Base-by-base conservation (phyloP, 2,113 vertebrate species). In the Chauna torquata region DNA sequence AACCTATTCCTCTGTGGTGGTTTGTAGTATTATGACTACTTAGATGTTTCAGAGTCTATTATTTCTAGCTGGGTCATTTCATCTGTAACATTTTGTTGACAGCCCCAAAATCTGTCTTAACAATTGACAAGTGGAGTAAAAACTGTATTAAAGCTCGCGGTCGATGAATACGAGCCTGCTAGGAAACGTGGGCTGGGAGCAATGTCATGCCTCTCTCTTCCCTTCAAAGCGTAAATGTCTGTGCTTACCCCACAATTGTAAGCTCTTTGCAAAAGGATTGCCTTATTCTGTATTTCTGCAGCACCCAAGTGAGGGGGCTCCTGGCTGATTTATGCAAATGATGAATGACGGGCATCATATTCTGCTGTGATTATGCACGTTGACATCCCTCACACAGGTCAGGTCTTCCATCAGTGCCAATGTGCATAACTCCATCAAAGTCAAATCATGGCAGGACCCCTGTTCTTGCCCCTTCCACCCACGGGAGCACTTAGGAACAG, bases 91-190 rank as follows among this genome's bases (percentile, higher is more conserved):
- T 96, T 91, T 92, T 86, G 76, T 85, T 95, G 92, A 92, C 89
- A 94, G 91, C 22, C 84, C 78, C 94, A 71, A 82, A 84, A 92
- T 96, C 82, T 95, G 23, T 93, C 85, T 93, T 87, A 91, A 62
- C 78, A 89, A 88, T 92, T 94, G 93, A 92, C 91, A 95, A 92
- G 50, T 45, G 62, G 66, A 96, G 58, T 94, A 83, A 96, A 94
- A 95, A 94, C 83, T 85, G 77, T 84, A 74, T 91, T 94, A 95
- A 94, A 57, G 61, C 65, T 86, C 0, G 1, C 0, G 1, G 58
- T 70, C 6, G 5, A 94, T 91, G 77, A 96, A 65, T 89, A 85
- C 30, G 79, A 66, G 77, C 49, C 88, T 82, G 94, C 66, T 84
- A 84, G 77, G 86, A 87, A 92, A 80, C 19, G 69, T 85, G 89